Conservation (phyloP, 2,888 invertebrate species). For the Axea sp. region DNA sequence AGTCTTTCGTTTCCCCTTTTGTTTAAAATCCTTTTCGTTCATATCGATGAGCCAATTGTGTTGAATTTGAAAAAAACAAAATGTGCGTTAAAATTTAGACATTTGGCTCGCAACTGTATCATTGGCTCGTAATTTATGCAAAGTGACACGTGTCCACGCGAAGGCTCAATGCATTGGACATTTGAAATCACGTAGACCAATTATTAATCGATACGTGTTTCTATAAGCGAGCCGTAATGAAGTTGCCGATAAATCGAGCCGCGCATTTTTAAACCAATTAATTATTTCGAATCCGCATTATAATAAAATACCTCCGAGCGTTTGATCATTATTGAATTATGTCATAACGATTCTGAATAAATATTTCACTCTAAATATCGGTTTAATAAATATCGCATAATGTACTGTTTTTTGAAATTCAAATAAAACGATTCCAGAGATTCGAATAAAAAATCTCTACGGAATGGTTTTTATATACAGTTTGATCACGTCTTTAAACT, state of each 20-base stretch:
- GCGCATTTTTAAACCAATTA: constrained; percentile 16
- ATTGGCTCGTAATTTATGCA: constrained; percentile 38
- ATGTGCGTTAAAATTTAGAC: background rate
- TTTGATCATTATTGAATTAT: background rate
- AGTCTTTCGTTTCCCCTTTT: too few species aligned
- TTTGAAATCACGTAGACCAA: constrained; percentile 15
- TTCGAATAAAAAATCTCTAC: too few species aligned
- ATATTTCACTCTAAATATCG: too few species aligned
- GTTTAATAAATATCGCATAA: too few species aligned
- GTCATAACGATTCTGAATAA: too few species aligned
- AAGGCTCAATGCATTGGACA: constrained; percentile 9
- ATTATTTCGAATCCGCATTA: constrained; percentile 10
- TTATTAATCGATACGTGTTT: constrained; percentile 51
- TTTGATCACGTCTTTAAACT: too few species aligned
- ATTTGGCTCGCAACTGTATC: constrained; percentile 7
- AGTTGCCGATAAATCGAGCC: constrained; percentile 45
- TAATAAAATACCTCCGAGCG: background rate
- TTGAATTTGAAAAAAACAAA: too few species aligned
- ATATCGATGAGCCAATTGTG: too few species aligned
- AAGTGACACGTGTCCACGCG: constrained; percentile 12
- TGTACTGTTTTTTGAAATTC: too few species aligned
- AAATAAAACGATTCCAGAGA: too few species aligned
- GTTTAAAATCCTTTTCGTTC: too few species aligned
- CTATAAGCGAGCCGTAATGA: constrained; percentile 42
- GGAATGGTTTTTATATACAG: too few species aligned